Conservation (phyloP, 2,797 vertebrate genomes). For the Chromobotia macracanthus region DNA sequence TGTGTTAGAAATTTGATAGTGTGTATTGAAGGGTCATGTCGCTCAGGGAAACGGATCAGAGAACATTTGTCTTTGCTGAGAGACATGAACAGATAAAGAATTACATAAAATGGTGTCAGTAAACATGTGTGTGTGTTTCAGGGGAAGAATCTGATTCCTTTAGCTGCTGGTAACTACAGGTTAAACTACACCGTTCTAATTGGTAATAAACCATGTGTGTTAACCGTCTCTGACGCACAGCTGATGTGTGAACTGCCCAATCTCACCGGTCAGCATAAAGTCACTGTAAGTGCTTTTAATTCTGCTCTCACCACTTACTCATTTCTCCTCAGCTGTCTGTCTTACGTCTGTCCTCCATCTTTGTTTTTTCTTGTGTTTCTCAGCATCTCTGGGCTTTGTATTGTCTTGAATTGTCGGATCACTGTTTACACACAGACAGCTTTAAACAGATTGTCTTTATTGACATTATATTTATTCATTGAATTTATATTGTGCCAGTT, state of each 20-base stretch:
- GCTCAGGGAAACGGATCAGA: too few species aligned
- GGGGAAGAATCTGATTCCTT: conserved; percentile 93
- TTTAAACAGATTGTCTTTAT: conserved; percentile 37
- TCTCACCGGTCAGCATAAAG: conserved; percentile 96
- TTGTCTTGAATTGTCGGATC: conserved; percentile 32
- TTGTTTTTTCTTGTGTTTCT: background rate
- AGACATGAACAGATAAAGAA: conserved; percentile 28
- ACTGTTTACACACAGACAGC: conserved; percentile 11
- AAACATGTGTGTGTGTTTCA: conserved; percentile 66
- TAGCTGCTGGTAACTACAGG: conserved; percentile 85
- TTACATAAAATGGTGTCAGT: background rate
- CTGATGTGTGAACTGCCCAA: conserved; percentile 96
- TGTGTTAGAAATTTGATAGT: too few species aligned
- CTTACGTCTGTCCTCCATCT: too few species aligned
- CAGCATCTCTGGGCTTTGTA: conserved; percentile 31
- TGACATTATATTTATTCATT: conserved; percentile 33
- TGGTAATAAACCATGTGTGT: conserved; percentile 88
- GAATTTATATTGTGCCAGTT: conserved; percentile 48
- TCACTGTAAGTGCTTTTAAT: conserved; percentile 82
- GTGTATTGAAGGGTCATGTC: too few species aligned
- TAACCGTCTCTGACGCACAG: conserved; percentile 94
- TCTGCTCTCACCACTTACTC: conserved; percentile 3
- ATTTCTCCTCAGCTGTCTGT: background rate
- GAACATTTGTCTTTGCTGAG: too few species aligned
- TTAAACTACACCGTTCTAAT: conserved; percentile 98